Percentiles rank a stretch among this genome's conserved stretches.
These are phyloP conservation scores for Hyposoter didymator DNA, from an alignment of 2,888 invertebrate species.

Conservation along the genomic window DNA sequence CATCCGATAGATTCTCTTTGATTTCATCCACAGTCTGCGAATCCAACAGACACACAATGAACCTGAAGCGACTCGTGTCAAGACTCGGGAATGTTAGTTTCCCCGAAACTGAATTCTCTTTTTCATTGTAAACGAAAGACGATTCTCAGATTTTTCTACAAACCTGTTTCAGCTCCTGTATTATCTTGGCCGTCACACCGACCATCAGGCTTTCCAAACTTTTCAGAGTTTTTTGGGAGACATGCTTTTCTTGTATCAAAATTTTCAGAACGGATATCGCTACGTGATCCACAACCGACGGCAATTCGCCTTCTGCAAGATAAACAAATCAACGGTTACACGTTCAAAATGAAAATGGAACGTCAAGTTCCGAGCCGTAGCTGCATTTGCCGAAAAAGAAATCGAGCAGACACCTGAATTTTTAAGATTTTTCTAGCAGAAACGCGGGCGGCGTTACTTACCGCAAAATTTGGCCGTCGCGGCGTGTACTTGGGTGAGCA, in stretches of 20 bases:
- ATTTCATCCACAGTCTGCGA: conserved; percentile 84
- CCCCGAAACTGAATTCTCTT: neutral
- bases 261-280: conserved; percentile 87
- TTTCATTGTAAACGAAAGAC: neutral
- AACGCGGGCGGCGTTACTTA: conserved; percentile 60
- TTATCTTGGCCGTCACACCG: conserved; percentile 85
- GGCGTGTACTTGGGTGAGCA: conserved; percentile 82
- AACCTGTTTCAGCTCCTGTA: conserved; percentile 87
- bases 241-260: conserved; percentile 87
- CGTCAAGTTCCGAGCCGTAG: neutral
- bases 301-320: conserved; percentile 85
- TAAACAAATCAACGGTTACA: conserved; percentile 29
- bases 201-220: conserved; percentile 88
- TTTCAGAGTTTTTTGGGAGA: conserved; percentile 86
- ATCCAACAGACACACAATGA: neutral
- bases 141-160: conserved; percentile 60
- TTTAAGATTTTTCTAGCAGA: too few species aligned
- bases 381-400: too few species aligned
- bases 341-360: neutral
- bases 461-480: conserved; percentile 78
- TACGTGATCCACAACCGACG: conserved; percentile 88
- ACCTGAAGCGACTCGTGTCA: neutral
- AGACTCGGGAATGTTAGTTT: neutral
- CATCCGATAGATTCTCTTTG: conserved; percentile 73
- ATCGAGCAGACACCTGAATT: too few species aligned